Conservation (phyloP, 2,888 invertebrate genomes). For the Polydrusus pterygomalis region DNA sequence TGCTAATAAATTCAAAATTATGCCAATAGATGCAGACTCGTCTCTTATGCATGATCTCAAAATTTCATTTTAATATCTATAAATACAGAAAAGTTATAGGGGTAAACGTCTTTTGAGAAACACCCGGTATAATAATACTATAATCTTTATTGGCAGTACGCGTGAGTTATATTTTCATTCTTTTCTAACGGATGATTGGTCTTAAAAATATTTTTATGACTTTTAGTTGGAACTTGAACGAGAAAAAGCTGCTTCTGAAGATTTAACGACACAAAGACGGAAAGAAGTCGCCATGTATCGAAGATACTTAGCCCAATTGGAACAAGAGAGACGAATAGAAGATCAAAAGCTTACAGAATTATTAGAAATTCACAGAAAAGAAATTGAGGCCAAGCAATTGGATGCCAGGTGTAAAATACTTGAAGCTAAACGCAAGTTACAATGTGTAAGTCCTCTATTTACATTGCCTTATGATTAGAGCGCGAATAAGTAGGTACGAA, state of each 20-base stretch:
- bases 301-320: slow-evolving; percentile 65
- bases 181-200: too few relatives aligned
- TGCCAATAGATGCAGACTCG: too few relatives aligned
- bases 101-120: too few relatives aligned
- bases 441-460: slow-evolving; percentile 61
- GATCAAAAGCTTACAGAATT: slow-evolving; percentile 64
- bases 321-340: slow-evolving; percentile 65
- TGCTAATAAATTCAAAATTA: too few relatives aligned
- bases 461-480: too few relatives aligned
- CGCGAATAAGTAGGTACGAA: too few relatives aligned
- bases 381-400: slow-evolving; percentile 65
- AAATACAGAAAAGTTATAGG: too few relatives aligned
- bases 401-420: slow-evolving; percentile 66
- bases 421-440: slow-evolving; percentile 64
- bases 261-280: slow-evolving; percentile 60
- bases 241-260: slow-evolving; percentile 62
- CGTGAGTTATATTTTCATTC: too few relatives aligned
- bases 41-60: too few relatives aligned
- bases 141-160: too few relatives aligned
- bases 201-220: neutral
- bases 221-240: slow-evolving; percentile 63
- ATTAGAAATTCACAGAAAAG: slow-evolving; percentile 63
- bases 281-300: slow-evolving; percentile 66
- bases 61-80: too few relatives aligned
- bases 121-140: too few relatives aligned